phyloP scores from a whole-genome alignment of 2,797 vertebrate species.

The Trachops cirrhosus region DNA sequence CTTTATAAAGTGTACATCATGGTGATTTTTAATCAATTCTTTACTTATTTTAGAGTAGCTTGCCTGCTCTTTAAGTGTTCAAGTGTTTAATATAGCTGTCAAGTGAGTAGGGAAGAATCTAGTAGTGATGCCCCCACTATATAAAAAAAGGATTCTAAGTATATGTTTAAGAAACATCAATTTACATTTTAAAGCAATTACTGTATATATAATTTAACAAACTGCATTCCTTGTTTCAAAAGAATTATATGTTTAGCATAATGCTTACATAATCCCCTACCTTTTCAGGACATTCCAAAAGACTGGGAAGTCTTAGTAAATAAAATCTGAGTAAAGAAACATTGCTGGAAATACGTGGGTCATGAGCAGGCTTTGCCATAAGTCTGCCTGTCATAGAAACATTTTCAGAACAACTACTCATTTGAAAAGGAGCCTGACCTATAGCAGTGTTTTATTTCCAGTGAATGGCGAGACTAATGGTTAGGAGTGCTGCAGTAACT shows the following conservation, averaged over 20 bases:
- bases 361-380: not conserved
- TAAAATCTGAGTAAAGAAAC: constrained; percentile 41
- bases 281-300: constrained; percentile 38
- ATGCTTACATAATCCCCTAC: not conserved
- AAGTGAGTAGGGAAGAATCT: constrained; percentile 32
- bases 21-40: constrained; percentile 32
- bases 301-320: not conserved
- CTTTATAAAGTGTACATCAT: constrained; percentile 20
- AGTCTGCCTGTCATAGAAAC: not conserved
- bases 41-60: constrained; percentile 10
- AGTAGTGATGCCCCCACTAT: constrained; percentile 36
- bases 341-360: not conserved
- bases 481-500: not conserved
- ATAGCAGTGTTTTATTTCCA: not conserved
- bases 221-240: constrained; percentile 57
- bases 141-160: constrained; percentile 53
- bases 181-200: constrained; percentile 69
- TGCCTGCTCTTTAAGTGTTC: constrained; percentile 39
- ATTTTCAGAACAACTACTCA: constrained; percentile 34
- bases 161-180: constrained; percentile 55
- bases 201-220: constrained; percentile 52
- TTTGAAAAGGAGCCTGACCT: constrained; percentile 5
- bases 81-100: constrained; percentile 40
- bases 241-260: constrained; percentile 43
- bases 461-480: not conserved